Conservation (phyloP, 2,888 invertebrate genomes). For the Drosophila leonis region DNA sequence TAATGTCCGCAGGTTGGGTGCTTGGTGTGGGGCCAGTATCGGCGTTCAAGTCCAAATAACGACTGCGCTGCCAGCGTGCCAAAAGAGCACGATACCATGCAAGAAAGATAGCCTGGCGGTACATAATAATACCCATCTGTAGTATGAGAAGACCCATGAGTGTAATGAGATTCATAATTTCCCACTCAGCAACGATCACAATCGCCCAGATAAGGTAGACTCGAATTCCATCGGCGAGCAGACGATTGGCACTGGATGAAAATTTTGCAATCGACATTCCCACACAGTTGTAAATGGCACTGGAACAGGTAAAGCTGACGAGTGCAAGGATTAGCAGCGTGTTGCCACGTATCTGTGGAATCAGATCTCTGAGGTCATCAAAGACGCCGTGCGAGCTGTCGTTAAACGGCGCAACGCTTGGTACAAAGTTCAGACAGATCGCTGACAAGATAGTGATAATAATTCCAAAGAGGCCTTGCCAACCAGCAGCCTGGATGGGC, state of each 20-base stretch:
- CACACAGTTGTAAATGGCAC: slow-evolving; percentile 97
- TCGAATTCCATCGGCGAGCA: slow-evolving; percentile 95
- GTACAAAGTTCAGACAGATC: slow-evolving; percentile 93
- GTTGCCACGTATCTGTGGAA: slow-evolving; percentile 91
- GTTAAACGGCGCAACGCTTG: slow-evolving; percentile 91
- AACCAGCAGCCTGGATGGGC: slow-evolving; percentile 95
- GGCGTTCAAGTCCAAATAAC: slow-evolving; percentile 72
- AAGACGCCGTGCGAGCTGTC: slow-evolving; percentile 90
- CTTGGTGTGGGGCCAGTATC: slow-evolving; percentile 58
- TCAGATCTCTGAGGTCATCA: slow-evolving; percentile 94
- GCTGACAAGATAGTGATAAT: slow-evolving; percentile 88
- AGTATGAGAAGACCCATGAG: slow-evolving; percentile 91
- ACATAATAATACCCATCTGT: slow-evolving; percentile 92
- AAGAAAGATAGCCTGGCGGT: slow-evolving; percentile 88
- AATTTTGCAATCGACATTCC: slow-evolving; percentile 97
- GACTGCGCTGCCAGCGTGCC: slow-evolving; percentile 69
- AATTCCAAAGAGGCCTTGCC: slow-evolving; percentile 95
- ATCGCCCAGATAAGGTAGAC: slow-evolving; percentile 96
- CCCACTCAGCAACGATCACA: slow-evolving; percentile 91
- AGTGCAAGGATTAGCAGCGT: slow-evolving; percentile 88
- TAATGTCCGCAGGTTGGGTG: slow-evolving; percentile 81
- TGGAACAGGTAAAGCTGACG: slow-evolving; percentile 90
- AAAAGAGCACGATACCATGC: slow-evolving; percentile 75
- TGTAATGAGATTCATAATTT: slow-evolving; percentile 92
- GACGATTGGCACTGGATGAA: slow-evolving; percentile 95